phyloP scores from a whole-genome alignment of 2,888 invertebrate genomes.

The Agonopterix arenella region DNA sequence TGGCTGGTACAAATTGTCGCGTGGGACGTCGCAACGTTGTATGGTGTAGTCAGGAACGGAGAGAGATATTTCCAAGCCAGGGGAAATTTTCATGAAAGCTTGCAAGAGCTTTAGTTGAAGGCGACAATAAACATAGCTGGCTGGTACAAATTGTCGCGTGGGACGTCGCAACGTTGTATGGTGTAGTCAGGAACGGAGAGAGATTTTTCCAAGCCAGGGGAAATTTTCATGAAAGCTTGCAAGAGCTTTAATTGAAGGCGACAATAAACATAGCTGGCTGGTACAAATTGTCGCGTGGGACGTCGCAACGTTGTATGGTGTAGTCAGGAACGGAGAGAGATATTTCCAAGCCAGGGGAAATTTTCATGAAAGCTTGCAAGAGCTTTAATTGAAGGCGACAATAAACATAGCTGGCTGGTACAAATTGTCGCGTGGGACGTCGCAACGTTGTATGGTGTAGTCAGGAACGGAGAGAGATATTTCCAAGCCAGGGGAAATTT shows the following conservation, averaged over 20 bases:
- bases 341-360: too few species aligned
- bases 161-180: constrained; percentile 9
- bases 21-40: constrained; percentile 16
- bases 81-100: too few species aligned
- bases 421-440: constrained; percentile 33
- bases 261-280: constrained; percentile 36
- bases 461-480: too few species aligned
- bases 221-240: too few species aligned
- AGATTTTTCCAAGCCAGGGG: too few species aligned
- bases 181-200: too few species aligned
- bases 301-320: not conserved
- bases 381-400: constrained; percentile 31
- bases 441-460: not conserved
- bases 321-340: too few species aligned
- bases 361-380: too few species aligned
- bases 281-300: constrained; percentile 36
- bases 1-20: constrained; percentile 30
- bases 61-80: too few species aligned
- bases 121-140: constrained; percentile 36
- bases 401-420: constrained; percentile 37
- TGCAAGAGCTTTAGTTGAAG: constrained; percentile 25
- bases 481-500: too few species aligned
- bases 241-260: constrained; percentile 29
- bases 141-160: constrained; percentile 36
- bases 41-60: too few species aligned